A percentile compares a stretch with the other conserved stretches of the same genome.
phyloP scores from a whole-genome alignment of 1,140 invertebrate species.

The Teleogryllus occipitalis region DNA sequence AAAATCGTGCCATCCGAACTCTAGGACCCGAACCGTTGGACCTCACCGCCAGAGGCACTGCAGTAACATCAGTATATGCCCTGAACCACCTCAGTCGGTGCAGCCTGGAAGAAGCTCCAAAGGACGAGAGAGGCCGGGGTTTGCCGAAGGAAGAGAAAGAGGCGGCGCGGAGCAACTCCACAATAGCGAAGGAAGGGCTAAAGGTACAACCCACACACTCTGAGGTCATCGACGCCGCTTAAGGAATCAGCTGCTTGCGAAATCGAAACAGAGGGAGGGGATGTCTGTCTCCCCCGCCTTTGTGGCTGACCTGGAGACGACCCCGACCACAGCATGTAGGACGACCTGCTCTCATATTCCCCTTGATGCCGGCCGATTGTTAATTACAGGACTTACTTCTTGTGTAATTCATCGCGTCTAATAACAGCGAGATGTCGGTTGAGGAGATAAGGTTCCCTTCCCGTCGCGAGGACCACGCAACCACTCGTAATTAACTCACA shows the following conservation, averaged over 20 bases:
- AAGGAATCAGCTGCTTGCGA: neutral
- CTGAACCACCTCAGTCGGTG: neutral
- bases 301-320: neutral
- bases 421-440: neutral
- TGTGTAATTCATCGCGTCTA: neutral
- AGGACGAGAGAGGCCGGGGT: neutral
- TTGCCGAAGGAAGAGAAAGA: neutral
- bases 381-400: conserved; percentile 5
- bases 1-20: too few relatives aligned
- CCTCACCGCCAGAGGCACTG: too few relatives aligned
- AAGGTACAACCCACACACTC: too few relatives aligned
- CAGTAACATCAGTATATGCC: too few relatives aligned
- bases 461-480: neutral
- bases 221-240: neutral
- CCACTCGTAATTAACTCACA: neutral
- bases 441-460: neutral
- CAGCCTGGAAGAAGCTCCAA: neutral
- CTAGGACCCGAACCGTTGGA: too few relatives aligned
- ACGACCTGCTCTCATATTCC: neutral
- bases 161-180: neutral
- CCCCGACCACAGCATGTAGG: neutral
- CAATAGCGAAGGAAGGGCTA: too few relatives aligned
- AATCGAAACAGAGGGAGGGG: neutral
- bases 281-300: neutral
- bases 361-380: neutral